Evolutionary conservation across 92 coral and sea anemone genomes (phyloP), one percentile per base, ranked within the genome.

Genomic region (Porites lobata): DNA sequence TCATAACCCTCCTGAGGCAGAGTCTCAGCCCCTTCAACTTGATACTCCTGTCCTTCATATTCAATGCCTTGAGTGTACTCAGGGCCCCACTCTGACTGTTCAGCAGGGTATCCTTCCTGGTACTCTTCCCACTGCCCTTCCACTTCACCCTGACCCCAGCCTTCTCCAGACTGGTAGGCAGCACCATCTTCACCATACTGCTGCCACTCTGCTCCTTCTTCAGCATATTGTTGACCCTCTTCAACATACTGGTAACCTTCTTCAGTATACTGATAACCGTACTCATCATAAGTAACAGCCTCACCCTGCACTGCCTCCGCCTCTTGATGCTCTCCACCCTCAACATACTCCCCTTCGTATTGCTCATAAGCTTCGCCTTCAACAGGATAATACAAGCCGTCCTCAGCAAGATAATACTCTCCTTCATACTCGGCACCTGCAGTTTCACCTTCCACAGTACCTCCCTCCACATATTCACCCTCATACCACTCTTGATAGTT

Each of bases 291-390:
- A 50, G 54, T 77, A 87, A 51, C 50, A 62, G 22, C 85, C 50
- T 29, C 84, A 91, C 73, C 91, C 85, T 87, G 84, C 38, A 47
- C 92, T 47, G 72, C 67, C 50, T 54, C 72, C 57, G 8, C 90
- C 77, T 76, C 85, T 7, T 77, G 91, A 54, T 77, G 89, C 26
- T 22, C 72, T 62, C 51, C 93, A 26, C 88, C 93, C 53, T 90
- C 91, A 8, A 57, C 73, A 72, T 86, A 92, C 50, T 90, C 92
- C 21, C 93, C 95, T 78, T 89, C 91, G 72, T 90, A 82, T 26
- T 82, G 65, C 67, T 76, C 83, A 76, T 85, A 85, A 17, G 14
- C 83, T 63, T 85, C 82, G 9, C 76, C 69, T 32, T 75, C 77
- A 1, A 75, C 89, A 64, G 82, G 83, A n/a, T 86, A 78, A 69